Evolutionary conservation across 2,113 vertebrate species (phyloP), one percentile per base, ranked within the genome.

Genomic region (Melierax canorus): DNA sequence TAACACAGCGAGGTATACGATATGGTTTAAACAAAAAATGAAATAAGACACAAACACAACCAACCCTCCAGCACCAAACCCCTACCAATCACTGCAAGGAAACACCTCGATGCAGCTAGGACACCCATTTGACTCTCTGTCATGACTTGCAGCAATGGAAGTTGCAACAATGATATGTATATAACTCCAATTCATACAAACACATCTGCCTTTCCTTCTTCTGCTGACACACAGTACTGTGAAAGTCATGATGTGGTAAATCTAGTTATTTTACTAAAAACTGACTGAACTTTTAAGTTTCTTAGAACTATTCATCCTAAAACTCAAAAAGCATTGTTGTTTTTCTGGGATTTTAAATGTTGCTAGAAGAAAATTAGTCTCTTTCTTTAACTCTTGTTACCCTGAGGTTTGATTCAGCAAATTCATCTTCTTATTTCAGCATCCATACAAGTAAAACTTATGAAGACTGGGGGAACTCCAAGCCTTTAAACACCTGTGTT

Each of bases 1-100:
- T 45, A 99, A 99, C 93, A 97, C 99, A 1, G 98, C 99, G 2
- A 98, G 99, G 80, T 99, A 99, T 41, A 94, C 97, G 26, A 94
- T 97, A 78, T 99, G 99, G 99, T 94, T 99, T 72, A 95, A 93
- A 81, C 97, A 95, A 87, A 97, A 93, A 73, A 97, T 92, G 30
- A 94, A 93, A 4, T 96, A 62, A 97, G 41, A 24, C 5, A 71
- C 39, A 94, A 88, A 72, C 58, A 81, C 56, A 77, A 55, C n/a
- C 60, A 66, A 41, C 50, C n/a, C 48, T 56, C 27, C 66, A 76
- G 39, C 34, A 89, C 9, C 43, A 74, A 83, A 64, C 5, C 32
- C 15, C 38, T 90, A 34, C 24, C 32, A 48, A 2, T 43, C 51
- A 59, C 39, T 58, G 46, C 60, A 89, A 94, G 62, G 24, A 85